Conservation (phyloP, 2,113 vertebrate species). For the Mohoua ochrocephala region DNA sequence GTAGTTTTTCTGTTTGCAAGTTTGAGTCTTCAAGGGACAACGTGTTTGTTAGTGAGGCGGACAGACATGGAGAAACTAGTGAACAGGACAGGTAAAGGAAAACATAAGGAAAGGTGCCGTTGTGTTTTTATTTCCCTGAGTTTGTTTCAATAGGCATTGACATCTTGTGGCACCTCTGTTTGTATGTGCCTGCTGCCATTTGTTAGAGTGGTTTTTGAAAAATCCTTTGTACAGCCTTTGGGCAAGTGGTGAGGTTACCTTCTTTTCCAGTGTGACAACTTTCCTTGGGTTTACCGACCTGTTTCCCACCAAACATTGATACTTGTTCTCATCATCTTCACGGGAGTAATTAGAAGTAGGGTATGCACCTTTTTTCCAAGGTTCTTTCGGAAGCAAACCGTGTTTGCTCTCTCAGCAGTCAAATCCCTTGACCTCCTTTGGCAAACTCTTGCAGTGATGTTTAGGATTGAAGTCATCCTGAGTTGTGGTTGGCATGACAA, state of each 20-base stretch:
- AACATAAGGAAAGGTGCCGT: not conserved
- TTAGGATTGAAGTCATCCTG: not conserved
- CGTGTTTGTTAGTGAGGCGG: not conserved
- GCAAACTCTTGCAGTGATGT: not conserved
- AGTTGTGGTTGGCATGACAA: not conserved
- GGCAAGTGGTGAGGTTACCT: not conserved
- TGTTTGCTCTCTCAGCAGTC: not conserved
- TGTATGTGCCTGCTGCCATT: accelerated
- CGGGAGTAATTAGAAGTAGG: not conserved
- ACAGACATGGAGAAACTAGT: not conserved
- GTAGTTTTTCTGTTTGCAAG: not conserved
- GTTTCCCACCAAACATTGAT: not conserved
- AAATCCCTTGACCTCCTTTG: not conserved
- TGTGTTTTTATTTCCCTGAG: accelerated
- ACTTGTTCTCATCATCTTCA: not conserved
- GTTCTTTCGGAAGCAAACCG: not conserved
- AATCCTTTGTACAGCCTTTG: not conserved
- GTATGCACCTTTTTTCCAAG: not conserved
- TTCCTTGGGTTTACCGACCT: not conserved
- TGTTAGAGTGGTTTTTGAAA: not conserved
- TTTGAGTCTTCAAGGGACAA: not conserved
- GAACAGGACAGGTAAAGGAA: not conserved
- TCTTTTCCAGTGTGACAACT: not conserved
- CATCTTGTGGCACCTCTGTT: not conserved
- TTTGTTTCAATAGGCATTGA: not conserved